phyloP scores from a whole-genome alignment of 2,888 invertebrate genomes.

The Lasius fuliginosus region DNA sequence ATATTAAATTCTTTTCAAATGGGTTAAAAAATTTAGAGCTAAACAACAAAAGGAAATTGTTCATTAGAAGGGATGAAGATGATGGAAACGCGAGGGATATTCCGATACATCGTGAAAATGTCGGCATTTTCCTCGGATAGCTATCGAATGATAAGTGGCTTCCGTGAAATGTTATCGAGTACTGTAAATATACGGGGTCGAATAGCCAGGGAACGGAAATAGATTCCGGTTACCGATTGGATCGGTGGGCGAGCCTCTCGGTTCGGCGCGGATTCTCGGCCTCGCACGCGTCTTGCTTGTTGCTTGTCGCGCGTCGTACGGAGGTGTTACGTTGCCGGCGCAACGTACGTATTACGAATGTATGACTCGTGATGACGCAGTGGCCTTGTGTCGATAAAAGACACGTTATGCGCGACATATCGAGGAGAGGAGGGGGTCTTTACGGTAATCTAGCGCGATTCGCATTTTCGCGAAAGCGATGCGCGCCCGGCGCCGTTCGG shows the following conservation, averaged over 20 bases:
- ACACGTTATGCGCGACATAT: constrained; percentile 53
- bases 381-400: constrained; percentile 75
- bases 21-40: background rate
- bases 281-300: background rate
- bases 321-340: constrained; percentile 40
- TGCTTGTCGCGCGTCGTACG: constrained; percentile 21
- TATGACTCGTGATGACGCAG: constrained; percentile 70
- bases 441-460: constrained; percentile 70
- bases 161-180: background rate
- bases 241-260: constrained; percentile 47
- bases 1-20: background rate
- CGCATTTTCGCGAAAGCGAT: constrained; percentile 61
- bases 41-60: background rate
- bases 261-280: constrained; percentile 8
- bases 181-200: constrained; percentile 20
- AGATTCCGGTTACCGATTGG: constrained; percentile 19
- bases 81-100: background rate
- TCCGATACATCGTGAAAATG: background rate
- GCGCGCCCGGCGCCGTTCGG: background rate
- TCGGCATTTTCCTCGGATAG: background rate
- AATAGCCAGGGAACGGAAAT: constrained; percentile 33
- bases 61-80: background rate
- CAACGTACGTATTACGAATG: constrained; percentile 29
- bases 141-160: background rate
- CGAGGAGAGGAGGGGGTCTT: constrained; percentile 49